Percentiles rank a stretch among this genome's conserved stretches.
phyloP scores from a whole-genome alignment of 2,113 vertebrate genomes.

The Tachuris rubrigastra region DNA sequence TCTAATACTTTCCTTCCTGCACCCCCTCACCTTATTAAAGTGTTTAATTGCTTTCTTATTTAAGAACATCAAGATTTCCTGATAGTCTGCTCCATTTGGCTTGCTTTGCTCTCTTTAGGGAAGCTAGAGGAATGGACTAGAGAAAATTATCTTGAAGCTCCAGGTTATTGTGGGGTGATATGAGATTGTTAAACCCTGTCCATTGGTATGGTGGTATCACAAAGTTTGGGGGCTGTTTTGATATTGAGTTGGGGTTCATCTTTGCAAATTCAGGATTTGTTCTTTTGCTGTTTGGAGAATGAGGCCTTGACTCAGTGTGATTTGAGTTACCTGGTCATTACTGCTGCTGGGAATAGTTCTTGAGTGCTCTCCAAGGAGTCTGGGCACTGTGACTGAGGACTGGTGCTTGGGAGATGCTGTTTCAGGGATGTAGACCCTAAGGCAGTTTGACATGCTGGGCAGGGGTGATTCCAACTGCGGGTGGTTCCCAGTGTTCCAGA shows the following conservation, averaged over 20 bases:
- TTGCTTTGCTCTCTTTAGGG: not conserved
- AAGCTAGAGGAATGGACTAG: not conserved
- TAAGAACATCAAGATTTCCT: not conserved
- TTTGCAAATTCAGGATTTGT: not conserved
- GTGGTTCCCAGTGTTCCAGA: rapidly evolving
- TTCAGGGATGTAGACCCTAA: rapidly evolving
- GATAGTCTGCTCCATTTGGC: not conserved
- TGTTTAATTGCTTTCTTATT: constrained; percentile 26
- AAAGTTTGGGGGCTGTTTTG: not conserved
- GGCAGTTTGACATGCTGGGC: rapidly evolving
- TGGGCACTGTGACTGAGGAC: not conserved
- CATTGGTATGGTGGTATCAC: rapidly evolving
- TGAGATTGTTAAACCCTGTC: rapidly evolving
- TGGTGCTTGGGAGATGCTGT: rapidly evolving
- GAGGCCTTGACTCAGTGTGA: not conserved
- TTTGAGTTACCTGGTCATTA: not conserved
- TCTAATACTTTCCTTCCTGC: not conserved
- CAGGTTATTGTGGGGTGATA: not conserved
- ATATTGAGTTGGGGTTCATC: not conserved
- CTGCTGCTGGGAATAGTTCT: rapidly evolving
- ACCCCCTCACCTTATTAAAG: not conserved
- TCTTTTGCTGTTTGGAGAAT: not conserved
- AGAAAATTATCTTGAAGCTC: not conserved
- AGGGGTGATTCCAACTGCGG: rapidly evolving
- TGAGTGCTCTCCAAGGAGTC: rapidly evolving